Conservation (phyloP, 1,140 invertebrate species). For the Trachelipus rathkii region DNA sequence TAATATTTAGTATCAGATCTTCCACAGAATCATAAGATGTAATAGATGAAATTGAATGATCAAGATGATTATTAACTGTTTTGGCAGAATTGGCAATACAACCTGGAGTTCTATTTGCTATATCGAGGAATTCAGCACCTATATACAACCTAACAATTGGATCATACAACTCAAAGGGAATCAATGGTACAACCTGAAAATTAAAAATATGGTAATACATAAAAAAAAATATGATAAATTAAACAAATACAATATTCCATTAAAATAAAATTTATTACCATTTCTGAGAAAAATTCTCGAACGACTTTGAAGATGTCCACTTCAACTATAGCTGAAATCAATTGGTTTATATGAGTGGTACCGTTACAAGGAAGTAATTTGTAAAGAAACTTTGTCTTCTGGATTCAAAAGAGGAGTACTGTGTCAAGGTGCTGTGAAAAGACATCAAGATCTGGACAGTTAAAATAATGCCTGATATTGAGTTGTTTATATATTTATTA, state of each 20-base stretch:
- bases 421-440: too few relatives aligned
- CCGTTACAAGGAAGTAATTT: too few relatives aligned
- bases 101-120: constrained; percentile 25
- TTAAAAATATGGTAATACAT: neutral
- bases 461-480: too few relatives aligned
- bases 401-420: too few relatives aligned
- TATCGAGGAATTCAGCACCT: constrained; percentile 41
- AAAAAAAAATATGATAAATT: neutral
- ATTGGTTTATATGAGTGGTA: too few relatives aligned
- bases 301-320: constrained; percentile 56
- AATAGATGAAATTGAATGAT: constrained; percentile 19
- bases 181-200: constrained; percentile 49
- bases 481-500: too few relatives aligned
- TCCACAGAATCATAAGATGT: constrained; percentile 49
- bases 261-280: constrained; percentile 40
- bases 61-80: neutral
- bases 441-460: too few relatives aligned
- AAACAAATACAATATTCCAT: too few relatives aligned
- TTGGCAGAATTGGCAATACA: neutral
- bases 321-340: too few relatives aligned
- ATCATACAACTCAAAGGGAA: constrained; percentile 53
- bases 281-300: constrained; percentile 54
- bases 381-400: too few relatives aligned
- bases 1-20: constrained; percentile 50
- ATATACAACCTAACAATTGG: constrained; percentile 51